Evolutionary conservation across 2,113 vertebrate species (phyloP).

Genomic region (Loxodonta africana): DNA sequence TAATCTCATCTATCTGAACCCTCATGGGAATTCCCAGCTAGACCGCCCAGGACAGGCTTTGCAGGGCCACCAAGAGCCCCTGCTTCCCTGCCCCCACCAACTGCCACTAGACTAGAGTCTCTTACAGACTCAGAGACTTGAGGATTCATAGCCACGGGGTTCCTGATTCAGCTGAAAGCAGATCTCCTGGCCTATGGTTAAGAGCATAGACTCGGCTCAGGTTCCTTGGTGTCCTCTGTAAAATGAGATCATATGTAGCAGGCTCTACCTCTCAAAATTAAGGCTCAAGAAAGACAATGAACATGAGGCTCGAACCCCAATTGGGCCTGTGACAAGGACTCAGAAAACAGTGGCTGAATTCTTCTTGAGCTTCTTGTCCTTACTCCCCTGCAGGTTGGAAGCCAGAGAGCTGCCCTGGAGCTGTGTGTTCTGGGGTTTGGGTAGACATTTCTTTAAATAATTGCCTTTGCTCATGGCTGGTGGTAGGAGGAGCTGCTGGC

Average conservation of each 20-base stretch:
- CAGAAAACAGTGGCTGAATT: not conserved
- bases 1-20: not conserved
- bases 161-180: not conserved
- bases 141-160: not conserved
- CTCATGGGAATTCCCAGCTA: not conserved
- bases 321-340: not conserved
- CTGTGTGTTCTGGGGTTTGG: not conserved
- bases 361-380: not conserved
- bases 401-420: not conserved
- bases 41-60: not conserved
- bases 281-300: not conserved
- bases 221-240: not conserved
- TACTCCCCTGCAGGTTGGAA: not conserved
- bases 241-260: rapidly evolving
- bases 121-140: not conserved
- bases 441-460: not conserved
- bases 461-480: not conserved
- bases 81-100: rapidly evolving
- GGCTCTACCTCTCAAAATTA: not conserved
- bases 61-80: not conserved
- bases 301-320: no score
- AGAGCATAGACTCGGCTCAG: not conserved
- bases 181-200: not conserved
- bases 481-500: not conserved
- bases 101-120: not conserved